These are phyloP conservation scores for Chrysolina oricalcia DNA, from an alignment of 2,888 invertebrate genomes.

Conservation along the genomic window DNA sequence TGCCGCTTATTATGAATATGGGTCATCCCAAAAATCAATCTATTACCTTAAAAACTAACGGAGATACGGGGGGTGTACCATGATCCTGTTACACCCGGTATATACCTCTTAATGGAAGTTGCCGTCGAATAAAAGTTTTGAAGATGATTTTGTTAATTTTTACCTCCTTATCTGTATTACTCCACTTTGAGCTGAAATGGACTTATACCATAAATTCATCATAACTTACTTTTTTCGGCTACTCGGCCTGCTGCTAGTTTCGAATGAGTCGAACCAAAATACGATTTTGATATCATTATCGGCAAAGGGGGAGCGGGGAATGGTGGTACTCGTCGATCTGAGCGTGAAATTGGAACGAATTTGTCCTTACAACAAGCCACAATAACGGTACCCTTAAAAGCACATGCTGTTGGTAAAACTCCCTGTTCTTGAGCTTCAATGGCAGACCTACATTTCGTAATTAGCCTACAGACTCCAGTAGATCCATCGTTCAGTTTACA, in stretches of 20 bases:
- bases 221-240: not conserved
- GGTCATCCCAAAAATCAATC: too few species aligned
- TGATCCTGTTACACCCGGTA: too few species aligned
- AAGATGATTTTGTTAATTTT: too few species aligned
- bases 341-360: not conserved
- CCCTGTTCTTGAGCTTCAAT: not conserved
- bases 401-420: not conserved
- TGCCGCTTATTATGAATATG: too few species aligned
- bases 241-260: not conserved
- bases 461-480: not conserved
- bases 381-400: not conserved
- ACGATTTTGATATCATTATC: not conserved
- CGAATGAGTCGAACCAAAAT: not conserved
- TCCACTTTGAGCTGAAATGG: too few species aligned
- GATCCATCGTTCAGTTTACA: not conserved
- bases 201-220: not conserved
- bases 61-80: too few species aligned
- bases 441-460: conserved; percentile 2
- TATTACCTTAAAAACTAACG: too few species aligned
- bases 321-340: not conserved
- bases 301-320: not conserved
- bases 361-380: conserved; percentile 4
- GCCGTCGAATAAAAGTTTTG: too few species aligned
- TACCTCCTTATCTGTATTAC: too few species aligned
- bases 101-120: too few species aligned